Evolutionary conservation across 1,140 invertebrate genomes (phyloP).

Genomic region (Drosophila lacertosa): DNA sequence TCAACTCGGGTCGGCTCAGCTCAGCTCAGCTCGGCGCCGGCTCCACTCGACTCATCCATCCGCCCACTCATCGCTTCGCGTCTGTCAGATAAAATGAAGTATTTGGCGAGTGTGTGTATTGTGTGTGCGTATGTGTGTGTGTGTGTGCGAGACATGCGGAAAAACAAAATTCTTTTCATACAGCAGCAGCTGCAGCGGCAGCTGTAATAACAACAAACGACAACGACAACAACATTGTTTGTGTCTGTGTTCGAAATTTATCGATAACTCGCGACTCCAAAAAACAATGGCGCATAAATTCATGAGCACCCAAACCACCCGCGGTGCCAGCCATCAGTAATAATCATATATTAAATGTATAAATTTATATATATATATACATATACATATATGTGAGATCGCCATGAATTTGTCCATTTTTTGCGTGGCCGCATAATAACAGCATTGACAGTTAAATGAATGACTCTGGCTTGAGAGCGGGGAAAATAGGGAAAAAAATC

Average conservation of each 20-base stretch:
- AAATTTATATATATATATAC: constrained; percentile 25
- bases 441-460: constrained; percentile 73
- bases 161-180: constrained; percentile 72
- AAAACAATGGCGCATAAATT: constrained; percentile 35
- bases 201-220: constrained; percentile 28
- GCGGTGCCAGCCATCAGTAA: constrained; percentile 28
- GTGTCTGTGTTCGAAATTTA: constrained; percentile 63
- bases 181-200: constrained; percentile 20
- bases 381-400: constrained; percentile 63
- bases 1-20: neutral
- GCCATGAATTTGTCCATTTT: constrained; percentile 64
- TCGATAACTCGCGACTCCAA: constrained; percentile 62
- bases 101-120: constrained; percentile 43
- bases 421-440: constrained; percentile 58
- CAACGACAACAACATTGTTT: constrained; percentile 67
- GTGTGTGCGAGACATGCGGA: constrained; percentile 43
- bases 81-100: constrained; percentile 78
- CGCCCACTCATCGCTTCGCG: constrained; percentile 59
- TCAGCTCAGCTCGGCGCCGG: constrained; percentile 28
- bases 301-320: constrained; percentile 17
- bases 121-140: constrained; percentile 6
- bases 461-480: constrained; percentile 35
- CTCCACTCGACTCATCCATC: constrained; percentile 16
- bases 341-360: constrained; percentile 56
- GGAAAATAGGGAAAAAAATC: neutral